A percentile compares a stretch with the other conserved stretches of the same genome.
Conservation (phyloP, 2,797 vertebrate genomes). For the Coreius guichenoti region DNA sequence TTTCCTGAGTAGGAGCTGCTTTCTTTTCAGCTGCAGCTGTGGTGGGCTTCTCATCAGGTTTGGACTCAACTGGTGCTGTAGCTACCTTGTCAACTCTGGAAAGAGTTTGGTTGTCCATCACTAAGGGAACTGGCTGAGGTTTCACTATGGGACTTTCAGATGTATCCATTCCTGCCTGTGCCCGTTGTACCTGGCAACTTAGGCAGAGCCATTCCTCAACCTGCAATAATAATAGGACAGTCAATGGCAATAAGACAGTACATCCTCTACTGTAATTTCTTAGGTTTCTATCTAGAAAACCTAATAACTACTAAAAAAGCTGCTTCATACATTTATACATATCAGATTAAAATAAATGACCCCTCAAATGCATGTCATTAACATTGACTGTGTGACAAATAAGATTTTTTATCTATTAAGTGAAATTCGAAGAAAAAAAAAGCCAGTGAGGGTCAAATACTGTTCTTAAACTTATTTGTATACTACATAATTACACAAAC, state of each 20-base stretch:
- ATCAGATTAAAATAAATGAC: neutral
- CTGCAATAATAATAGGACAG: slow-evolving; percentile 66
- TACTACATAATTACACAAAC: neutral
- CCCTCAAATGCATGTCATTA: neutral
- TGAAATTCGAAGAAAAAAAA: too few relatives aligned
- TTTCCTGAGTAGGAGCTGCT: neutral
- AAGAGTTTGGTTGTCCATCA: slow-evolving; percentile 8
- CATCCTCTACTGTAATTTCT: neutral
- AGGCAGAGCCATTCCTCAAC: slow-evolving; percentile 91
- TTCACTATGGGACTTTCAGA: slow-evolving; percentile 67
- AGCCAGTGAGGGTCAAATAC: neutral
- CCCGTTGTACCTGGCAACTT: slow-evolving; percentile 93
- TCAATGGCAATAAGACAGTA: neutral
- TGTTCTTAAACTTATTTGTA: neutral
- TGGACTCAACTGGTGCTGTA: slow-evolving; percentile 28
- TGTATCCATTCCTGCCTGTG: slow-evolving; percentile 78
- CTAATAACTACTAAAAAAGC: neutral
- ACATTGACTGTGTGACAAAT: neutral
- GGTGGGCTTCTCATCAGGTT: slow-evolving; percentile 69
- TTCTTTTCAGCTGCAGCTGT: slow-evolving; percentile 46
- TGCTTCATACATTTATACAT: neutral
- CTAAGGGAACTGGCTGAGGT: slow-evolving; percentile 57
- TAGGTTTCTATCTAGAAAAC: neutral
- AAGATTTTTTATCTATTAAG: too few relatives aligned
- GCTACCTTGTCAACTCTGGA: slow-evolving; percentile 18